Percentiles rank a stretch among this genome's conserved stretches.
phyloP scores from a whole-genome alignment of 1,140 invertebrate species.

The Meloidogyne floridensis region DNA sequence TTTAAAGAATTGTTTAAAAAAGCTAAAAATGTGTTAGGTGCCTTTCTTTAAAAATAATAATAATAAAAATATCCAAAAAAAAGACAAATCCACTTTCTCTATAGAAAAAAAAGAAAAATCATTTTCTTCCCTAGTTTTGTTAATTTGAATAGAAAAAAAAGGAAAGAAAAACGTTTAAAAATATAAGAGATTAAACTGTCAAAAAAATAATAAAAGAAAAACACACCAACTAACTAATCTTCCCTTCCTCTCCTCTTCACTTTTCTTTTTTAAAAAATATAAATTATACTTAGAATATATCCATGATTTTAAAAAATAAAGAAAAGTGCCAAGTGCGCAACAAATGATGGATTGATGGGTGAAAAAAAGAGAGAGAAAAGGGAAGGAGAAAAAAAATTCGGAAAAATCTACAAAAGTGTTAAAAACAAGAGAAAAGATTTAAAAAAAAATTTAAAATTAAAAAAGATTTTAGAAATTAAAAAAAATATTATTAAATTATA shows the following conservation, averaged over 20 bases:
- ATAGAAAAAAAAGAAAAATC: background rate
- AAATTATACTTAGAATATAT: background rate
- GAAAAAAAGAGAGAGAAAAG: background rate
- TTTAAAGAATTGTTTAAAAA: too few relatives aligned
- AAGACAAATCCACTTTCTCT: background rate
- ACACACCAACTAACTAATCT: too few relatives aligned
- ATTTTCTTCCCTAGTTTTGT: too few relatives aligned
- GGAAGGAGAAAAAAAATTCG: background rate
- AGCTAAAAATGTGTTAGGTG: too few relatives aligned
- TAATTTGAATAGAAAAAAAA: background rate
- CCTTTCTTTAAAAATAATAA: too few relatives aligned
- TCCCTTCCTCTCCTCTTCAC: background rate
- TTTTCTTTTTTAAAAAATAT: background rate
- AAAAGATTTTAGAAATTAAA: background rate
- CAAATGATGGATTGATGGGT: background rate
- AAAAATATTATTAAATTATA: background rate
- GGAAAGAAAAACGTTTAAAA: background rate
- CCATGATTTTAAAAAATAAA: background rate
- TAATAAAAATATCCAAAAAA: background rate
- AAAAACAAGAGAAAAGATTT: background rate
- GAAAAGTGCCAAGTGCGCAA: background rate
- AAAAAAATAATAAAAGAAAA: background rate
- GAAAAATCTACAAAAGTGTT: background rate
- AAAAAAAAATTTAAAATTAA: background rate
- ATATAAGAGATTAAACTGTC: constrained; percentile 5